phyloP scores from a whole-genome alignment of 2,888 invertebrate genomes.

The Polydrusus pterygomalis region DNA sequence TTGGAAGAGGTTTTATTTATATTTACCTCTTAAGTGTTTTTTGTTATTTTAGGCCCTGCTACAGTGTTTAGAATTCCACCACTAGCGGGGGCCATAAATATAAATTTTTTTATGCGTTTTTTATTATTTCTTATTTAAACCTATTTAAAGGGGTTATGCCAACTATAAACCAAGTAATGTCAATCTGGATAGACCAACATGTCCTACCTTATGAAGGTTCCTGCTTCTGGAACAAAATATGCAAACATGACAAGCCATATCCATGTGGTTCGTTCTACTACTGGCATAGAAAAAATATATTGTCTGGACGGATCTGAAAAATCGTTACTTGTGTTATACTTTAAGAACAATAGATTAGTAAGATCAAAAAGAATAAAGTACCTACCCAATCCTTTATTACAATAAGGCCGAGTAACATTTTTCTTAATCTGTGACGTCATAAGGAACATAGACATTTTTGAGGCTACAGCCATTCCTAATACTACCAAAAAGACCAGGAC shows the following conservation, averaged over 20 bases:
- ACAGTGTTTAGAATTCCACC: too few species aligned
- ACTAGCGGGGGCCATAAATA: too few species aligned
- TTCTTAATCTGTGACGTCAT: constrained; percentile 82
- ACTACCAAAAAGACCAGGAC: constrained; percentile 80
- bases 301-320: constrained; percentile 74
- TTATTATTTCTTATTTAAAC: too few species aligned
- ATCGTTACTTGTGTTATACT: not conserved
- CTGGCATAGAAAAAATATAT: constrained; percentile 77
- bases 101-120: too few species aligned
- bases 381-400: constrained; percentile 75
- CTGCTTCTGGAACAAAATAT: constrained; percentile 85
- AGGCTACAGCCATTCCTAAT: constrained; percentile 79
- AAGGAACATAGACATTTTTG: constrained; percentile 84
- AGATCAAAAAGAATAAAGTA: too few species aligned
- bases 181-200: too few species aligned
- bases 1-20: too few species aligned
- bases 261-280: constrained; percentile 83
- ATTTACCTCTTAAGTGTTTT: too few species aligned
- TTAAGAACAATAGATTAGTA: constrained; percentile 4
- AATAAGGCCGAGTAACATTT: constrained; percentile 75
- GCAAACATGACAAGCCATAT: constrained; percentile 86
- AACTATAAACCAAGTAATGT: too few species aligned
- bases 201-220: constrained; percentile 74
- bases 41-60: too few species aligned
- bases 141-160: too few species aligned